phyloP scores from a whole-genome alignment of 2,888 invertebrate genomes.

The Hermodice carunculata region DNA sequence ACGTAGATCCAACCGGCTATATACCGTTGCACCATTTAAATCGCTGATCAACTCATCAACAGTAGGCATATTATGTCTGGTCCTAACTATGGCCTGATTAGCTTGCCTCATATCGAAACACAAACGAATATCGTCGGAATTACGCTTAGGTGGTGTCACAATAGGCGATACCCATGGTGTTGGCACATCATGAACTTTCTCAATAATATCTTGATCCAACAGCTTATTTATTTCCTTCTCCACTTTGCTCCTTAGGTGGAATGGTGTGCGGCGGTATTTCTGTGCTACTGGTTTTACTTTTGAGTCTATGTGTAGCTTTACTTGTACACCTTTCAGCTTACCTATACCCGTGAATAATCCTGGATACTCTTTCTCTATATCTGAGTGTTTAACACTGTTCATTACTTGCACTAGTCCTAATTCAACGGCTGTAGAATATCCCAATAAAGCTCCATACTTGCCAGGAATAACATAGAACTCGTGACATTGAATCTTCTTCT shows the following conservation, averaged over 20 bases:
- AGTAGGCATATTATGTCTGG: slow-evolving; percentile 41
- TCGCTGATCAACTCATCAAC: slow-evolving; percentile 43
- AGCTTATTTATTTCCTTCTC: not conserved
- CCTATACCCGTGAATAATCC: slow-evolving; percentile 11
- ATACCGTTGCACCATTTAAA: slow-evolving; percentile 41
- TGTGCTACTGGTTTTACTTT: slow-evolving; percentile 5
- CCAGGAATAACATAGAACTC: not conserved
- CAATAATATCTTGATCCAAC: not conserved
- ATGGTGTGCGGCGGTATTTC: not conserved
- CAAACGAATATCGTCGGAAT: not conserved
- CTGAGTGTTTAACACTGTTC: not conserved
- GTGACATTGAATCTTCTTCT: not conserved
- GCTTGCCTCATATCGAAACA: slow-evolving; percentile 47
- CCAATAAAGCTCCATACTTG: not conserved
- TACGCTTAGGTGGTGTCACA: slow-evolving; percentile 5
- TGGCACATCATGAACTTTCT: not conserved
- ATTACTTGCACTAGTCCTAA: not conserved
- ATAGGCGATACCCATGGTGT: slow-evolving; percentile 14
- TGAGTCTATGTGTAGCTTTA: slow-evolving; percentile 3
- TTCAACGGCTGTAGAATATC: not conserved
- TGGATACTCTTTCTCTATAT: no score
- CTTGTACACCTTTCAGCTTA: slow-evolving; percentile 8
- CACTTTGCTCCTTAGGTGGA: slow-evolving; percentile 4
- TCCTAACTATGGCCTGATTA: slow-evolving; percentile 41
- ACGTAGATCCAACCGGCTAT: slow-evolving; percentile 43